phyloP scores from a whole-genome alignment of 2,113 vertebrate species.

The Sphyrna mokarran region DNA sequence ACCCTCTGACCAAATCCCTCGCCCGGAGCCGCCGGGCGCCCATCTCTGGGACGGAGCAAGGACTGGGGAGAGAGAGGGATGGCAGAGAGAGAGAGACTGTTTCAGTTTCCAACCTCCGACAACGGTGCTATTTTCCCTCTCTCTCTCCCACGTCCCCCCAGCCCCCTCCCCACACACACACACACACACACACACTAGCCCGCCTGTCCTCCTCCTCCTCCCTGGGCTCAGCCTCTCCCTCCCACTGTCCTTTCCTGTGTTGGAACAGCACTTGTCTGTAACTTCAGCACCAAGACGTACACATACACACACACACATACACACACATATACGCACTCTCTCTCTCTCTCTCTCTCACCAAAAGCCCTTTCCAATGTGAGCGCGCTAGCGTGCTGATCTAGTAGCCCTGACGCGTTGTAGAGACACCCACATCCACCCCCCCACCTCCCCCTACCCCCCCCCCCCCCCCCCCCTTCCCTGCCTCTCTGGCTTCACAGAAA shows the following conservation, averaged over 20 bases:
- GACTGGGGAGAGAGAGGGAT: background rate
- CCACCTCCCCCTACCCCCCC: too few relatives aligned
- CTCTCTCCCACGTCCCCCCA: too few relatives aligned
- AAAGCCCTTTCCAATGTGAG: background rate
- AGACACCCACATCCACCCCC: background rate
- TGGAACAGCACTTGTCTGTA: background rate
- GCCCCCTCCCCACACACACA: too few relatives aligned
- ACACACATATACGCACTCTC: too few relatives aligned
- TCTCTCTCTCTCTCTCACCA: background rate
- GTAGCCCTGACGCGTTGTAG: background rate
- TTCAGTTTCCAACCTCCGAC: too few relatives aligned
- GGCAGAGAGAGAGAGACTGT: too few relatives aligned
- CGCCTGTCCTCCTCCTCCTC: background rate
- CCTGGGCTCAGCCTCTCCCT: background rate
- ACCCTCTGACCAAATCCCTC: background rate
- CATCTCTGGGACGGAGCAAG: background rate
- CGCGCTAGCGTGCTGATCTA: background rate
- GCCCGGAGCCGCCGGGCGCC: background rate
- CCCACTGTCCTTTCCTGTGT: background rate
- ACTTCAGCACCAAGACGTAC: background rate
- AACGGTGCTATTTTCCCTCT: too few relatives aligned
- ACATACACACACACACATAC: too few relatives aligned
- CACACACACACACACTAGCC: too few relatives aligned
- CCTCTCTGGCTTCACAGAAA: background rate
- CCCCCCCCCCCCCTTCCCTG: background rate